Conservation (phyloP, 2,797 vertebrate genomes). For the Sebastes iracundus region DNA sequence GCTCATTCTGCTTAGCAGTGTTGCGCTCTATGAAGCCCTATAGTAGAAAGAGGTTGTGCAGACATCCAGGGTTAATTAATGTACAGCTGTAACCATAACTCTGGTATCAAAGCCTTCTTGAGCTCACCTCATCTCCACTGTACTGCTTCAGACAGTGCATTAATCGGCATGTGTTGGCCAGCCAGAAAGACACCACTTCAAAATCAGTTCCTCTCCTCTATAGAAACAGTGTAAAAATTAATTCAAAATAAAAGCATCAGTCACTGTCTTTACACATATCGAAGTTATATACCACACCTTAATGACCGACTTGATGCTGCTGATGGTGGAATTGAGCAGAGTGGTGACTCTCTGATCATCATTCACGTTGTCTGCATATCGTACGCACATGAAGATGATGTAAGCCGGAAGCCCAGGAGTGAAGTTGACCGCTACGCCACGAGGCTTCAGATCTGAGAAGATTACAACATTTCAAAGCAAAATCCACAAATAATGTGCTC, state of each 20-base stretch:
- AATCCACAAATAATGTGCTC: not conserved
- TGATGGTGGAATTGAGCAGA: constrained; percentile 93
- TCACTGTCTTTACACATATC: not conserved
- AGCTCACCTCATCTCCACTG: constrained; percentile 92
- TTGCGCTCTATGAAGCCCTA: constrained; percentile 88
- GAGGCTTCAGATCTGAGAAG: constrained; percentile 90
- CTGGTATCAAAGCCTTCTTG: not conserved
- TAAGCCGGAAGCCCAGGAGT: constrained; percentile 94
- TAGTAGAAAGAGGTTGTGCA: not conserved
- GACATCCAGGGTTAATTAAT: constrained; percentile 1
- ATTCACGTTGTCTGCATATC: constrained; percentile 93
- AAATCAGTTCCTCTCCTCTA: constrained; percentile 93
- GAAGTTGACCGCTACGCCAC: constrained; percentile 91
- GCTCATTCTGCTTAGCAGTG: constrained; percentile 93
- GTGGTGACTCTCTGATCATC: constrained; percentile 92
- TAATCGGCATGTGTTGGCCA: constrained; percentile 93
- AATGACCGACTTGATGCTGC: constrained; percentile 93
- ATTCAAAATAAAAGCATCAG: not conserved
- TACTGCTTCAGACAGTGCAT: constrained; percentile 97
- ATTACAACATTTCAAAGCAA: not conserved
- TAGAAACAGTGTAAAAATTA: constrained; percentile 23
- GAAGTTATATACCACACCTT: constrained; percentile 84
- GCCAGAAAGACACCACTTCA: constrained; percentile 95
- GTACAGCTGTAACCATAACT: not conserved
- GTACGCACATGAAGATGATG: constrained; percentile 97